Percentiles rank a stretch among this genome's conserved stretches.
Evolutionary conservation across 2,797 vertebrate genomes (phyloP).

Genomic region (Oceanodroma leucorhoa): DNA sequence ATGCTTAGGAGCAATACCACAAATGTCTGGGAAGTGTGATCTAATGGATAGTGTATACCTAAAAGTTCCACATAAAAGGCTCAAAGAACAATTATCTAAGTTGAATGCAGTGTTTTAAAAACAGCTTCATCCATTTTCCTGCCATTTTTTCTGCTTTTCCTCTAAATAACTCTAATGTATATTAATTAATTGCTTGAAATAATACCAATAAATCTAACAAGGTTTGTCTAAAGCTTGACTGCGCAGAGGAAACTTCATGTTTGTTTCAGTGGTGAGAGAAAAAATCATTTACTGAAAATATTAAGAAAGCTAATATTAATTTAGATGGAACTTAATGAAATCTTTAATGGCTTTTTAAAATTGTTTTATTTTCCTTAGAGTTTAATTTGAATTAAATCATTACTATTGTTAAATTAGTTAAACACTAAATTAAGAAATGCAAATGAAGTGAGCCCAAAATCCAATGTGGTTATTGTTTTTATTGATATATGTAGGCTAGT

Average conservation of each 20-base stretch:
- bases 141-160: constrained; percentile 34
- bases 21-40: background rate
- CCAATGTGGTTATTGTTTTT: constrained; percentile 70
- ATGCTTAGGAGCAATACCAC: background rate
- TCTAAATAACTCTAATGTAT: constrained; percentile 59
- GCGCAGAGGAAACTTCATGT: constrained; percentile 60
- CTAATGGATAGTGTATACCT: background rate
- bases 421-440: constrained; percentile 75
- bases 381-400: constrained; percentile 71
- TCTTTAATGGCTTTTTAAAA: constrained; percentile 63
- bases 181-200: constrained; percentile 75
- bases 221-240: constrained; percentile 69
- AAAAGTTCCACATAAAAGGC: constrained; percentile 12
- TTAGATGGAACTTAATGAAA: constrained; percentile 68
- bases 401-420: constrained; percentile 72
- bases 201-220: constrained; percentile 70
- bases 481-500: constrained; percentile 64
- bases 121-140: constrained; percentile 65
- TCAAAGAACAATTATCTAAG: constrained; percentile 49
- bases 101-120: constrained; percentile 45
- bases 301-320: constrained; percentile 67
- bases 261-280: constrained; percentile 44
- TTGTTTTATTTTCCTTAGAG: constrained; percentile 64
- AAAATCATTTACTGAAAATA: constrained; percentile 46
- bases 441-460: constrained; percentile 68